These are phyloP conservation scores for Pipa parva DNA, from an alignment of 2,113 vertebrate species.

Conservation along the genomic window DNA sequence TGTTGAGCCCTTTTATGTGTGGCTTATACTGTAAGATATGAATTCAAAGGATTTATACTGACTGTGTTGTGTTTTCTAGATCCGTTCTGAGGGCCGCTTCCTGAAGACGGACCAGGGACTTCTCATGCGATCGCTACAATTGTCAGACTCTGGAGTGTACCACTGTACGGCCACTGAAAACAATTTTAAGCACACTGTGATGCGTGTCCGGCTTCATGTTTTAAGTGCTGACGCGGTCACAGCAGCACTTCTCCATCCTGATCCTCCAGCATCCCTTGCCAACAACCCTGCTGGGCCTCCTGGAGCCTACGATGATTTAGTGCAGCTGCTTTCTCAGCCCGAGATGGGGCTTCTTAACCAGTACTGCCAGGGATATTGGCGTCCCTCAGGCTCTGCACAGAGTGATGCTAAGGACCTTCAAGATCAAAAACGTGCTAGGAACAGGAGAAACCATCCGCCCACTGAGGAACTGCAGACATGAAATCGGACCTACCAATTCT, in stretches of 20 bases:
- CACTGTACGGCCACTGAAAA: conserved; percentile 96
- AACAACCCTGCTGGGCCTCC: conserved; percentile 54
- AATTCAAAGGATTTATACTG: background rate
- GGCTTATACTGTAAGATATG: background rate
- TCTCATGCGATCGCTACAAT: conserved; percentile 86
- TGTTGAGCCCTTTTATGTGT: too few relatives aligned
- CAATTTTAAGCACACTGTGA: conserved; percentile 93
- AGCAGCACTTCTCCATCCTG: conserved; percentile 75
- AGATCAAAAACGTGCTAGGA: conserved; percentile 92
- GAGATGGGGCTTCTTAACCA: conserved; percentile 97
- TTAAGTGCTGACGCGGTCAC: conserved; percentile 82
- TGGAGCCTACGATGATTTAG: conserved; percentile 86
- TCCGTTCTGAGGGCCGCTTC: conserved; percentile 86
- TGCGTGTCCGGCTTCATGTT: conserved; percentile 86
- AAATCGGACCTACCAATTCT: conserved; percentile 50
- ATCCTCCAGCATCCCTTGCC: conserved; percentile 50
- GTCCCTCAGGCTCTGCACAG: conserved; percentile 67
- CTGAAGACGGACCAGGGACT: conserved; percentile 89
- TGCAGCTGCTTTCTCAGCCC: conserved; percentile 90
- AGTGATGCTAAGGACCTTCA: conserved; percentile 84
- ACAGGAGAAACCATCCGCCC: conserved; percentile 87
- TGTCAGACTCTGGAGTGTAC: conserved; percentile 81
- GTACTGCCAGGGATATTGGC: conserved; percentile 97
- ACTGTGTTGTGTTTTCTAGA: conserved; percentile 55
- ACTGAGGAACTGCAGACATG: conserved; percentile 81